Conservation (phyloP, 2,888 invertebrate species). For the Nymphalis urticae region DNA sequence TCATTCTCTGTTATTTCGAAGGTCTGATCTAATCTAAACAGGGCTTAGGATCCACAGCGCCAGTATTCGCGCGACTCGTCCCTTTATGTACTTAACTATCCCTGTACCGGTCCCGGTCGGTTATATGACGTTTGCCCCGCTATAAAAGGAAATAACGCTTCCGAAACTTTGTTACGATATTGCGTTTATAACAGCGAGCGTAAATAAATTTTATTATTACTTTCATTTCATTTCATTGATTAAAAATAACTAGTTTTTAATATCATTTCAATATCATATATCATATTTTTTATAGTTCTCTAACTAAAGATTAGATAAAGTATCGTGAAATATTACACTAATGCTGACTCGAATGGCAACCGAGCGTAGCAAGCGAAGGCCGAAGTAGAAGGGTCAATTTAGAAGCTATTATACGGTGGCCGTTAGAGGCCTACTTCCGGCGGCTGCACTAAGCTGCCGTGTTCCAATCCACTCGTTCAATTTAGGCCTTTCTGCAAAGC, state of each 20-base stretch:
- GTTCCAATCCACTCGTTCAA: slow-evolving; percentile 74
- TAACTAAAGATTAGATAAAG: slow-evolving; percentile 11
- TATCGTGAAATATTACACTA: slow-evolving; percentile 46
- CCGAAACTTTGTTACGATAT: slow-evolving; percentile 69
- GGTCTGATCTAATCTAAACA: slow-evolving; percentile 82
- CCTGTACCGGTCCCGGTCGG: slow-evolving; percentile 60
- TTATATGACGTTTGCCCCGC: slow-evolving; percentile 69
- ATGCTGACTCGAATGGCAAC: slow-evolving; percentile 51
- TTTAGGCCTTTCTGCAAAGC: slow-evolving; percentile 72
- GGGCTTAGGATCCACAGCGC: slow-evolving; percentile 79
- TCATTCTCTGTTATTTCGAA: slow-evolving; percentile 82
- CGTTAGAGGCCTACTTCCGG: slow-evolving; percentile 80
- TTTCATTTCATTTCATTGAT: slow-evolving; percentile 2
- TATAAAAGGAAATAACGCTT: slow-evolving; percentile 75
- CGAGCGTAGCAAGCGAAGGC: slow-evolving; percentile 51
- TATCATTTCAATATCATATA: too few species aligned
- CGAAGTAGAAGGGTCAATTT: slow-evolving; percentile 66
- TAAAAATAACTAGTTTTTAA: background rate
- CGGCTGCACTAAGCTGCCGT: slow-evolving; percentile 77
- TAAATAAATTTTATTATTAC: slow-evolving; percentile 12
- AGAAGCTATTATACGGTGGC: slow-evolving; percentile 78
- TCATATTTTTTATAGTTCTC: background rate
- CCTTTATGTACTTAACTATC: slow-evolving; percentile 79
- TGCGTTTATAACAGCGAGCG: slow-evolving; percentile 49
- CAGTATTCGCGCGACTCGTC: slow-evolving; percentile 78